Evolutionary conservation across 2,113 vertebrate genomes (phyloP).

Genomic region (Cacatua alba): DNA sequence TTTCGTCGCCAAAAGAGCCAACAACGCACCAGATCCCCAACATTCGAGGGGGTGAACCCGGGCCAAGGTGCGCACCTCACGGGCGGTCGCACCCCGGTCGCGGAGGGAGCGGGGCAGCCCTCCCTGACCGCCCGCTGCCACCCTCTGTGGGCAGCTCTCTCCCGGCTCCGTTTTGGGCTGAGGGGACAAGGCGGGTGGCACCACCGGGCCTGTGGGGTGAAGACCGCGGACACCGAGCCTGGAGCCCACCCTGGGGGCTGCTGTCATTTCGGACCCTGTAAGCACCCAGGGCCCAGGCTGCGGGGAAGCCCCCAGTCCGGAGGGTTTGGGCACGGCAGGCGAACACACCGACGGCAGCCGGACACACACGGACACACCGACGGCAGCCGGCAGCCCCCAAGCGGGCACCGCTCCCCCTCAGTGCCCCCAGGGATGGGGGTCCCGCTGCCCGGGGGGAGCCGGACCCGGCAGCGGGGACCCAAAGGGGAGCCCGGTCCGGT

Average conservation of each 20-base stretch:
- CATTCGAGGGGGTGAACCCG: neutral
- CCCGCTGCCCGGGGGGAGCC: neutral
- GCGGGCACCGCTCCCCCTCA: neutral
- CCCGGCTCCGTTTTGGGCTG: neutral
- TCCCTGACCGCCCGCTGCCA: neutral
- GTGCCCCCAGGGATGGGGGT: neutral
- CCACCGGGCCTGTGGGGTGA: neutral
- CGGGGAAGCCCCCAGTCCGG: neutral
- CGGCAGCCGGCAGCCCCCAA: neutral
- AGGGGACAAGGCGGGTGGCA: neutral
- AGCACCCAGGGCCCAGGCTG: neutral
- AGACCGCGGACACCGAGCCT: neutral
- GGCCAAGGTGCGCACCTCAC: neutral
- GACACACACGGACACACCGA: neutral
- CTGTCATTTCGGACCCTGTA: neutral
- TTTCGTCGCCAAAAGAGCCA: neutral
- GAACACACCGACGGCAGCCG: neutral
- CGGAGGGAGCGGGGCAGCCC: neutral
- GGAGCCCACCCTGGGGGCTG: neutral
- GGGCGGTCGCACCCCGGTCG: neutral
- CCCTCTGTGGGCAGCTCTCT: neutral
- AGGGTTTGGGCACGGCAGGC: neutral
- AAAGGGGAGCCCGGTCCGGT: neutral
- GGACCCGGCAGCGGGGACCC: neutral
- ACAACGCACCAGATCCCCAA: neutral